These are phyloP conservation scores for Toxonevra muliebris DNA, from an alignment of 2,888 invertebrate species.

Conservation along the genomic window DNA sequence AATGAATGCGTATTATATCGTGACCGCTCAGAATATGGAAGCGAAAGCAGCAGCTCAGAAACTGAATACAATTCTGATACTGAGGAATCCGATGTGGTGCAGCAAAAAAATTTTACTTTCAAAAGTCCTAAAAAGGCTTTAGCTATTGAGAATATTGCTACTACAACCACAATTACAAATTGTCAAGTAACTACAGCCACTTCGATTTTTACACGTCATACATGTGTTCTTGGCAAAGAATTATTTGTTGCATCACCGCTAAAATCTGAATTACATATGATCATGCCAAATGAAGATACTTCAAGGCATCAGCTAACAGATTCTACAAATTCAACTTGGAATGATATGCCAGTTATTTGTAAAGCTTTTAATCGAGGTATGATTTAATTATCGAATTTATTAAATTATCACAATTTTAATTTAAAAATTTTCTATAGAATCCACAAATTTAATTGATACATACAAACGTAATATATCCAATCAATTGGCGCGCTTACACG, in stretches of 20 bases:
- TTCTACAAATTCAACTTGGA: neutral
- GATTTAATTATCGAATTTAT: no score
- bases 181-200: constrained; percentile 20
- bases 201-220: constrained; percentile 20
- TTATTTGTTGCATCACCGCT: neutral
- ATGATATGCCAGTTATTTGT: neutral
- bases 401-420: neutral
- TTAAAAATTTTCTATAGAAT: constrained; percentile 7
- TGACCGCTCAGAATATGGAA: constrained; percentile 18
- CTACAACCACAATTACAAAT: constrained; percentile 14
- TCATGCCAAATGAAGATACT: no score
- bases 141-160: constrained; percentile 8
- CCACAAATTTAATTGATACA: constrained; percentile 13
- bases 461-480: constrained; percentile 16
- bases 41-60: constrained; percentile 8
- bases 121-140: neutral
- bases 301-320: no score
- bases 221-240: neutral
- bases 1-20: constrained; percentile 15
- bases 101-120: neutral
- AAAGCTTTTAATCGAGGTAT: constrained; percentile 11
- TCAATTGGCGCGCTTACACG: neutral
- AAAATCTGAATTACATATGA: neutral
- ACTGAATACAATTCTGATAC: neutral
- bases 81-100: neutral